Evolutionary conservation across 2,888 invertebrate genomes (phyloP).

Genomic region (Augochlorella aurata): DNA sequence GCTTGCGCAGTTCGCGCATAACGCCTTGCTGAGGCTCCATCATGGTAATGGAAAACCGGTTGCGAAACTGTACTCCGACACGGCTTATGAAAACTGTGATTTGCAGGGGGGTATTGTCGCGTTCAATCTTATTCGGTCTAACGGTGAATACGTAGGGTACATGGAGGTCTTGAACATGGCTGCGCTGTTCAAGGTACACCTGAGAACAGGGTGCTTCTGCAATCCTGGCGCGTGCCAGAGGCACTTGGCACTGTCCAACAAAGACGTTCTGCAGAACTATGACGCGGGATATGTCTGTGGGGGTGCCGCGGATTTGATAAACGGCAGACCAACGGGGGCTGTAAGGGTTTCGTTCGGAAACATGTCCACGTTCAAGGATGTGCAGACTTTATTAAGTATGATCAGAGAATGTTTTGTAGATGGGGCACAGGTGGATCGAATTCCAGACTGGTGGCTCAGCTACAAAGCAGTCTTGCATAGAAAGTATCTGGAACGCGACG

Average conservation of each 20-base stretch:
- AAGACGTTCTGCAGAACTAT: constrained; percentile 89
- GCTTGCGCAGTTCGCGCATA: constrained; percentile 89
- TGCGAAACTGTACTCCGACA: constrained; percentile 89
- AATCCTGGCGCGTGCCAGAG: constrained; percentile 97
- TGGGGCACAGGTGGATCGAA: constrained; percentile 80
- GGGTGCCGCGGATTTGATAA: constrained; percentile 91
- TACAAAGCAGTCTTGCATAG: constrained; percentile 39
- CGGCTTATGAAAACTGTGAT: constrained; percentile 84
- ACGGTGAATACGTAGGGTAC: constrained; percentile 93
- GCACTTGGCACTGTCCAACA: constrained; percentile 87
- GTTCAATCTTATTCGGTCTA: constrained; percentile 91
- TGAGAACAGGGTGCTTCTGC: constrained; percentile 98
- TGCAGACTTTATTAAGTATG: constrained; percentile 88
- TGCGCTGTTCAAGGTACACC: constrained; percentile 91
- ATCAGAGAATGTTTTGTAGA: constrained; percentile 89
- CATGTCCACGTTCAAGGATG: constrained; percentile 90
- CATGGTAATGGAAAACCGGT: constrained; percentile 89
- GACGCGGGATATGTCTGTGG: constrained; percentile 96
- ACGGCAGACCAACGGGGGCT: constrained; percentile 95
- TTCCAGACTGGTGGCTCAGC: constrained; percentile 76
- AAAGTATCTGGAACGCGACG: constrained; percentile 42
- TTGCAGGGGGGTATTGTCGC: constrained; percentile 93
- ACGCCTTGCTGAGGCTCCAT: constrained; percentile 84
- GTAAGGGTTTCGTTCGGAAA: constrained; percentile 96
- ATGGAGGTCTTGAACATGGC: constrained; percentile 95